Evolutionary conservation across 1,140 invertebrate species (phyloP), one percentile per base, ranked within the genome.

Genomic region (Teleopsis dalmanni): DNA sequence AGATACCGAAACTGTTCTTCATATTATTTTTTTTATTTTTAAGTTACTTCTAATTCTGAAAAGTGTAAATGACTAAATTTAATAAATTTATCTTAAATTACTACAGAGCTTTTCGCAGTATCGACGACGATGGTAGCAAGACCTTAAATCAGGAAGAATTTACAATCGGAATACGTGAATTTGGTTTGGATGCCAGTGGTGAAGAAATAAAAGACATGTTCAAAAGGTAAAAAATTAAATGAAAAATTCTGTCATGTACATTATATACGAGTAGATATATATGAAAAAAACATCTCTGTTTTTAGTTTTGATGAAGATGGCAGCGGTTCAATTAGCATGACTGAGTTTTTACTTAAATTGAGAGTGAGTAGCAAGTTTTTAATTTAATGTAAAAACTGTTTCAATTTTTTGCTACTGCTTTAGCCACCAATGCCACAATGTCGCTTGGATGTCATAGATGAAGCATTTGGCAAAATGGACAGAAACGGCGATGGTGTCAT

Each of bases 41-140:
- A n/a, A n/a, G n/a, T n/a, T n/a, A n/a, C n/a, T n/a, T n/a, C n/a
- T n/a, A n/a, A n/a, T n/a, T n/a, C n/a, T n/a, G n/a, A n/a, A n/a
- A n/a, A n/a, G n/a, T n/a, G n/a, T n/a, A n/a, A n/a, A n/a, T n/a
- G n/a, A n/a, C n/a, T n/a, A n/a, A n/a, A n/a, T n/a, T n/a, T n/a
- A n/a, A n/a, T n/a, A n/a, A n/a, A n/a, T n/a, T n/a, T n/a, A n/a
- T n/a, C n/a, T n/a, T n/a, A n/a, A n/a, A n/a, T n/a, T n/a, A n/a
- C n/a, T n/a, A n/a, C n/a, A 92, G 93, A 70, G 74, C 86, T 53
- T 97, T 98, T 67, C 82, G 90, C 42, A 77, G 85, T 40, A 92
- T 97, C 84, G 93, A 97, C 66, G 90, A 95, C 52, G 91, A 97
- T 71, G 85, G 84, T 18, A 93, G 84, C 70, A 88, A 86, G 62